Evolutionary conservation across 2,797 vertebrate species (phyloP), one percentile per base, ranked within the genome.

Genomic region (Margarornis squamiger): DNA sequence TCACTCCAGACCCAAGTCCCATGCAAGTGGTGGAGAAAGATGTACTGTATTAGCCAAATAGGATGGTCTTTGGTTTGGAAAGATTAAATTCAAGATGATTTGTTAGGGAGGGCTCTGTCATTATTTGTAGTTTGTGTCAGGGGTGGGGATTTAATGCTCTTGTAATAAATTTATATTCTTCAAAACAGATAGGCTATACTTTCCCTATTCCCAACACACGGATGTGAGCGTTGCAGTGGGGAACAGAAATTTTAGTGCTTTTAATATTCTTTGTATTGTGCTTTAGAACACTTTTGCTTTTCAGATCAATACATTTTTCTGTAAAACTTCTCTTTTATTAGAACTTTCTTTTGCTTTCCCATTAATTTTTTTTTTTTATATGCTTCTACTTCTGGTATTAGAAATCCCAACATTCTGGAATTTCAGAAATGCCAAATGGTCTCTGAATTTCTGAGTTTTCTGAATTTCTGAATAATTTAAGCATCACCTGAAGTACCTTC

Each of bases 81-180:
- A 88, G 91, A 94, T 96, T 68, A 94, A 88, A 92, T 90, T 93
- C 65, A 27, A 48, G 57, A 72, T 93, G 95, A 94, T 96, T 96
- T 93, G 85, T 82, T 86, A 14, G 34, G 45, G 24, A 88, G 58
- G 76, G 55, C 82, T 83, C 57, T 36, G 39, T 85, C 21, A 87
- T 78, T 95, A 46, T 77, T 91, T 93, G 94, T 95, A 46, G 93
- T 77, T 92, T 80, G 90, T 93, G 95, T 83, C 91, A 29, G 18
- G 72, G 54, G 26, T 59, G 36, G 94, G 74, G 66, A 91, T 96
- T 91, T 95, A 93, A 62, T 62, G 91, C 87, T 80, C 17, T 72
- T 74, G 34, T 9, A 85, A 68, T 83, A 95, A 90, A 96, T 95
- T 90, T 83, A 77, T 90, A 54, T 71, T 77, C 82, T 90, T 82